These are phyloP conservation scores for Muntiacus muntjak DNA, from an alignment of 2,113 vertebrate genomes.

Conservation along the genomic window DNA sequence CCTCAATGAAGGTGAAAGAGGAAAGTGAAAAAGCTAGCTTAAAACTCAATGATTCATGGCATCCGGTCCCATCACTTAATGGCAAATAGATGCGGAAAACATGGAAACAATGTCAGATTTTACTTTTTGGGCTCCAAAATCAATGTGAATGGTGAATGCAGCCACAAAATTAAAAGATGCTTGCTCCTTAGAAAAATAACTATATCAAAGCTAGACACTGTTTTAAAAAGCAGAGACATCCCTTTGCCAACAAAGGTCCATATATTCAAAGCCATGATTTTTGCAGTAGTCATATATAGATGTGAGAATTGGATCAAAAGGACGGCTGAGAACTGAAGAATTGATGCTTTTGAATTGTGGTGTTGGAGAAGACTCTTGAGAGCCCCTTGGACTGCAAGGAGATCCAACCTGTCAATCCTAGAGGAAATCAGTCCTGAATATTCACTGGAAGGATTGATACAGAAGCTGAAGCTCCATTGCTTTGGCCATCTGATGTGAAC, in stretches of 20 bases:
- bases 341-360: not conserved
- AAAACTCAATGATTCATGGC: not conserved
- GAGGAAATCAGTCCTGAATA: not conserved
- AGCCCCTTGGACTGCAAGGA: not conserved
- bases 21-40: not conserved
- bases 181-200: not conserved
- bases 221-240: not conserved
- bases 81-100: not conserved
- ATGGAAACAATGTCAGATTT: not conserved
- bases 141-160: not conserved
- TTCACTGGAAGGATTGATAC: not conserved
- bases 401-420: not conserved
- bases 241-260: not conserved
- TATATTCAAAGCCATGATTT: not conserved
- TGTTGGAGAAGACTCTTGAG: not conserved
- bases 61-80: not conserved
- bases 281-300: not conserved
- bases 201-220: not conserved
- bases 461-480: not conserved
- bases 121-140: not conserved
- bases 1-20: not conserved
- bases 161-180: not conserved
- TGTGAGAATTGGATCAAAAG: not conserved
- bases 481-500: not conserved
- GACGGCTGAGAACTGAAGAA: accelerated